Conservation (phyloP, 2,113 vertebrate genomes). For the Aldabrachelys gigantea region DNA sequence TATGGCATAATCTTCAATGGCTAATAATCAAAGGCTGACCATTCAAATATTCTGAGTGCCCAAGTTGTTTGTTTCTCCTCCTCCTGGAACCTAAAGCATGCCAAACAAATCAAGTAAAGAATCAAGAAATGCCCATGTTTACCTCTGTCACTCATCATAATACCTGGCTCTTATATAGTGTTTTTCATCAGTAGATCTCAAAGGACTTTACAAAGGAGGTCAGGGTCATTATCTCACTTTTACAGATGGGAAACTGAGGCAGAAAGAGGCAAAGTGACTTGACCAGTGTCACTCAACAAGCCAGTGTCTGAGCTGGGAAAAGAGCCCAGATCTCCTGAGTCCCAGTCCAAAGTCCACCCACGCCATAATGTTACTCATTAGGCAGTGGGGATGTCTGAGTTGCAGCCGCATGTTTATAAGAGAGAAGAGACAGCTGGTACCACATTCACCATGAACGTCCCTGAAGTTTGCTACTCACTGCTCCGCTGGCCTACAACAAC, state of each 20-base stretch:
- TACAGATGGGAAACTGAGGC: neutral
- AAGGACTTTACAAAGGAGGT: neutral
- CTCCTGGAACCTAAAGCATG: neutral
- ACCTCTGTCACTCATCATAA: neutral
- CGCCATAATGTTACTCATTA: neutral
- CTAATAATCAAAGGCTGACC: neutral
- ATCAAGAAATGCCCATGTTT: neutral
- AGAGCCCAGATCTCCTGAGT: neutral
- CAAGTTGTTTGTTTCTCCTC: neutral
- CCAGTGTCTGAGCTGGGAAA: neutral
- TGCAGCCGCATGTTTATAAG: neutral
- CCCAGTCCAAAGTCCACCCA: neutral
- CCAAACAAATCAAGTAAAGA: neutral
- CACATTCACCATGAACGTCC: neutral
- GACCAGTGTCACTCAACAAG: neutral
- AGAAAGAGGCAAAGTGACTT: neutral
- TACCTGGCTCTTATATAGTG: neutral
- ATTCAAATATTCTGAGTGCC: neutral
- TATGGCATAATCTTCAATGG: neutral
- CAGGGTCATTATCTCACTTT: neutral
- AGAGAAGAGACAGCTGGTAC: neutral
- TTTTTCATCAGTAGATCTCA: neutral
- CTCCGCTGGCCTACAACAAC: neutral
- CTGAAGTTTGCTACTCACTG: neutral
- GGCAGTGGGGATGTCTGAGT: neutral